Percentiles rank a stretch among this genome's conserved stretches.
phyloP scores from a whole-genome alignment of 1,140 invertebrate genomes.

The Popillia japonica region DNA sequence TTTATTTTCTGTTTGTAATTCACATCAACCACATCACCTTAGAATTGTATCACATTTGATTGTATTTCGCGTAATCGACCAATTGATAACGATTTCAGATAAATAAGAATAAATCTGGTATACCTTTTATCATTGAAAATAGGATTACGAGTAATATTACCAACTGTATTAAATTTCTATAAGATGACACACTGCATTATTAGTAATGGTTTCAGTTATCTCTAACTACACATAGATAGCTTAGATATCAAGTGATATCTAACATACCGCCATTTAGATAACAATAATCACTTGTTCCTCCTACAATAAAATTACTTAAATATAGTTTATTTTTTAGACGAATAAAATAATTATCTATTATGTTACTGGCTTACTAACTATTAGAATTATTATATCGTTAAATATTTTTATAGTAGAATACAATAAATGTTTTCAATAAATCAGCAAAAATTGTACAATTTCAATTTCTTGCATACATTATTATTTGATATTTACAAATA shows the following conservation, averaged over 20 bases:
- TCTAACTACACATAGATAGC: not conserved
- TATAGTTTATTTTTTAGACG: not conserved
- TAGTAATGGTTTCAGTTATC: not conserved
- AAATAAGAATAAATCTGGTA: conserved; percentile 9
- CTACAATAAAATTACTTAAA: not conserved
- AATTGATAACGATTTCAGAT: not conserved
- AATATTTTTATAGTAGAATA: no score
- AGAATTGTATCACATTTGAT: not conserved
- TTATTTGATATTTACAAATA: no score
- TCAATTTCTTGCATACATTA: no score
- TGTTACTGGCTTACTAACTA: no score
- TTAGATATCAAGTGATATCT: conserved; percentile 7
- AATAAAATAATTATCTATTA: no score
- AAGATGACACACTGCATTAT: not conserved
- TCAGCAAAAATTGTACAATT: no score
- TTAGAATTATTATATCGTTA: no score
- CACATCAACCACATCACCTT: not conserved
- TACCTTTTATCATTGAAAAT: not conserved
- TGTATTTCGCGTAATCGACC: not conserved
- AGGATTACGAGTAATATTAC: not conserved
- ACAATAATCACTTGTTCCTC: not conserved
- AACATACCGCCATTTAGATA: not conserved
- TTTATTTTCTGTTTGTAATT: not conserved
- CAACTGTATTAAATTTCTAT: not conserved
- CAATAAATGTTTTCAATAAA: no score